These are phyloP conservation scores for Agrotis puta DNA, from an alignment of 2,888 invertebrate genomes.

Conservation along the genomic window DNA sequence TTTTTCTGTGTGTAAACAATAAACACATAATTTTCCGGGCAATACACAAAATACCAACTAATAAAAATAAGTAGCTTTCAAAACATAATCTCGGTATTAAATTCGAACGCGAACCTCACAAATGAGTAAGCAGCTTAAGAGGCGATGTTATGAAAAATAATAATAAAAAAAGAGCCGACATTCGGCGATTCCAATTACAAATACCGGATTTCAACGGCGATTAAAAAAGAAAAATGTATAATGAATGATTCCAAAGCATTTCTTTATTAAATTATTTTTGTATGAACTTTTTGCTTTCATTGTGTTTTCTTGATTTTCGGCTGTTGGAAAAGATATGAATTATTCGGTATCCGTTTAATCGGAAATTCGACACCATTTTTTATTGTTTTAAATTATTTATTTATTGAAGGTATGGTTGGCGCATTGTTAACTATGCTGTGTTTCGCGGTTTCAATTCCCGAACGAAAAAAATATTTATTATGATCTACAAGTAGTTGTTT, in stretches of 20 bases:
- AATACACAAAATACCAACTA: constrained; percentile 46
- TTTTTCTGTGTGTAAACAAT: not conserved
- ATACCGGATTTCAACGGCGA: constrained; percentile 51
- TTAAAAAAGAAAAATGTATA: constrained; percentile 52
- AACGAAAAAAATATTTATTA: no score
- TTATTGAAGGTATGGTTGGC: not conserved
- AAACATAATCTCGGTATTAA: constrained; percentile 54
- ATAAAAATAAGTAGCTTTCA: constrained; percentile 58
- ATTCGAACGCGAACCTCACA: constrained; percentile 53
- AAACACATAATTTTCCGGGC: constrained; percentile 15
- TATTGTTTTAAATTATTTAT: not conserved
- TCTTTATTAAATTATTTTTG: constrained; percentile 59
- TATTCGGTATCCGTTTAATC: constrained; percentile 18
- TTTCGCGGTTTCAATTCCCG: no score
- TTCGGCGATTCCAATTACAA: constrained; percentile 61
- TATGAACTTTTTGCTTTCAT: constrained; percentile 45
- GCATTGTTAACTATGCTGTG: no score
- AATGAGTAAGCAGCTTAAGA: constrained; percentile 56
- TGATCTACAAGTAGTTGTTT: no score
- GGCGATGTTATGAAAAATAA: constrained; percentile 47
- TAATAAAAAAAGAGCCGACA: constrained; percentile 40
- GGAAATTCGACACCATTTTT: constrained; percentile 16
- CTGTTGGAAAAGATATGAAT: not conserved
- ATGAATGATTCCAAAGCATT: constrained; percentile 51
- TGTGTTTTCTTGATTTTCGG: constrained; percentile 5